Percentiles rank a stretch among this genome's conserved stretches.
phyloP scores from a whole-genome alignment of 2,797 vertebrate species.

The Tragelaphus oryx region DNA sequence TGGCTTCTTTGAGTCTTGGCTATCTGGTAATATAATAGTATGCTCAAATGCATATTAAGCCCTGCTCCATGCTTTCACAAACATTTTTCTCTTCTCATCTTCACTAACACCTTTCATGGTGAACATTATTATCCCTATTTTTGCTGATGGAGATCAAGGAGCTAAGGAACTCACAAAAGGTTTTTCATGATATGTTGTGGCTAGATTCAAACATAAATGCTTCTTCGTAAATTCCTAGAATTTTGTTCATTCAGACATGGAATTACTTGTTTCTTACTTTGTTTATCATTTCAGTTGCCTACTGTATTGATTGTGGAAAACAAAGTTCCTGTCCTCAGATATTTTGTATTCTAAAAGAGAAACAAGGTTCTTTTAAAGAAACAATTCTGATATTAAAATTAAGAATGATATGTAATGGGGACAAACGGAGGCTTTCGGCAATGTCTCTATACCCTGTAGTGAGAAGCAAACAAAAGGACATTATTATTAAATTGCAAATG shows the following conservation, averaged over 20 bases:
- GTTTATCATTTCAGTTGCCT: slow-evolving; percentile 29
- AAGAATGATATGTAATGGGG: not conserved
- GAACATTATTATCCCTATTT: slow-evolving; percentile 30
- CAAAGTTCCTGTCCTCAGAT: not conserved
- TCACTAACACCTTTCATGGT: slow-evolving; percentile 34
- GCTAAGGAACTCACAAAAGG: slow-evolving; percentile 31
- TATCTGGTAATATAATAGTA: slow-evolving; percentile 8
- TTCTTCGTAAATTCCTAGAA: slow-evolving; percentile 31
- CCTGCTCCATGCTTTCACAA: not conserved
- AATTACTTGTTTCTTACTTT: slow-evolving; percentile 31
- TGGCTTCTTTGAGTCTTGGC: not conserved
- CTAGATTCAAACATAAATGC: slow-evolving; percentile 5
- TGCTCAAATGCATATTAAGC: not conserved
- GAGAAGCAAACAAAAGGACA: slow-evolving; percentile 58
- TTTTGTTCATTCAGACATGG: not conserved
- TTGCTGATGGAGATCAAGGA: not conserved
- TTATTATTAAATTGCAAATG: slow-evolving; percentile 65
- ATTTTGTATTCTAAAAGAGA: slow-evolving; percentile 23
- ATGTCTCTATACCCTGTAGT: slow-evolving; percentile 34
- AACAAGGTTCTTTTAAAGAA: not conserved
- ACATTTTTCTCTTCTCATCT: slow-evolving; percentile 16
- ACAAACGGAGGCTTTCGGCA: slow-evolving; percentile 17
- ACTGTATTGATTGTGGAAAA: not conserved
- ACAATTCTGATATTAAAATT: slow-evolving; percentile 45
- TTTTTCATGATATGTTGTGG: not conserved